Conservation (phyloP, 2,888 invertebrate species). For the Drosophila subsilvestris region DNA sequence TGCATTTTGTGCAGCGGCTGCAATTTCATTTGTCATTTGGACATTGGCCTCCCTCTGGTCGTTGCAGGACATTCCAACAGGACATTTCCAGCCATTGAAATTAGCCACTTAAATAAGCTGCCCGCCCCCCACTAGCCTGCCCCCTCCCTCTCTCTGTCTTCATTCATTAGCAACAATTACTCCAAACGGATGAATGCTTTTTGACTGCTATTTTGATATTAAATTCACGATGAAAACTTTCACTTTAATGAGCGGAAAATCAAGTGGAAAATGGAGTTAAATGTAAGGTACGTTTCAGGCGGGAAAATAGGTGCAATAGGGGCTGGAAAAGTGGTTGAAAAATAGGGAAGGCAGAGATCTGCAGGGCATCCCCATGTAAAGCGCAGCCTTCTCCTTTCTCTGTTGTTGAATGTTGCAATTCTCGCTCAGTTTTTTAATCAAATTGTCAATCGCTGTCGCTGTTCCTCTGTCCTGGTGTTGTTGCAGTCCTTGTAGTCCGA, state of each 20-base stretch:
- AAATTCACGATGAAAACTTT: conserved; percentile 59
- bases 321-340: neutral
- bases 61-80: conserved; percentile 56
- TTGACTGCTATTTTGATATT: conserved; percentile 47
- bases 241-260: conserved; percentile 60
- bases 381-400: conserved; percentile 19
- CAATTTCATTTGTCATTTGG: conserved; percentile 72
- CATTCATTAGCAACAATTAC: conserved; percentile 79
- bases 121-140: conserved; percentile 13
- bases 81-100: conserved; percentile 55
- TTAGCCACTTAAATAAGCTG: conserved; percentile 76
- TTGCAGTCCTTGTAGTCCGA: conserved; percentile 34
- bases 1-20: conserved; percentile 78
- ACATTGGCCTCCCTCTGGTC: conserved; percentile 22
- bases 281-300: conserved; percentile 9
- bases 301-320: neutral
- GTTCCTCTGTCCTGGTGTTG: conserved; percentile 26
- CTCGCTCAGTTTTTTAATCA: conserved; percentile 74
- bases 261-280: conserved; percentile 10
- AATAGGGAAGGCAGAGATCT: neutral
- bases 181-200: conserved; percentile 65
- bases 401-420: conserved; percentile 27
- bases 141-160: conserved; percentile 3
- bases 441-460: conserved; percentile 77
- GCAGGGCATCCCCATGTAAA: conserved; percentile 4